Evolutionary conservation across 2,888 invertebrate genomes (phyloP).

Genomic region (Thera obeliscata): DNA sequence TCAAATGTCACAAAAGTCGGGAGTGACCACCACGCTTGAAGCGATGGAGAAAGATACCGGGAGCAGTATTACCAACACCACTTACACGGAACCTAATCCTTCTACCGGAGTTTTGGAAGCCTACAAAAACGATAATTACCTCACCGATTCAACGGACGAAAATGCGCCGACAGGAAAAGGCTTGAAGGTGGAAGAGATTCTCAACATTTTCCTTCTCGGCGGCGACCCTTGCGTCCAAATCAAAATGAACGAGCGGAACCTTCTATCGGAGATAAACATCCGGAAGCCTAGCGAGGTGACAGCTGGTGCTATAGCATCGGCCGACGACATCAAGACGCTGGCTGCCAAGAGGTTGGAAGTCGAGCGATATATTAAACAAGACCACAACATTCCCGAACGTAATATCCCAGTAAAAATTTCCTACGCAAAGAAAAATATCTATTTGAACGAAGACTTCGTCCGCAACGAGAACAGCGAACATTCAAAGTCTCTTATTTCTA

Average conservation of each 20-base stretch:
- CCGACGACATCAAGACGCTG: conserved; percentile 63
- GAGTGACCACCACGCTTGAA: conserved; percentile 17
- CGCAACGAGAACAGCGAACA: conserved; percentile 45
- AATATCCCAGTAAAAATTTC: conserved; percentile 72
- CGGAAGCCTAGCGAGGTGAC: conserved; percentile 46
- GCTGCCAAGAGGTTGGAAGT: conserved; percentile 62
- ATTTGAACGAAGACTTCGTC: conserved; percentile 62
- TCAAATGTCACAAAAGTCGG: conserved; percentile 15
- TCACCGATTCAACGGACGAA: conserved; percentile 61
- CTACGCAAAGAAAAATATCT: conserved; percentile 68
- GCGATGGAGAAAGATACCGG: conserved; percentile 27
- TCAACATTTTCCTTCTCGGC: conserved; percentile 60
- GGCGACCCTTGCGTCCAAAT: conserved; percentile 57
- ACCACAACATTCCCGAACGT: conserved; percentile 51
- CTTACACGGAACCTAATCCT: conserved; percentile 18
- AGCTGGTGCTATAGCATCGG: conserved; percentile 59
- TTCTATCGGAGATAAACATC: conserved; percentile 69
- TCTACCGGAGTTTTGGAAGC: conserved; percentile 51
- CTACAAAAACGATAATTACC: conserved; percentile 64
- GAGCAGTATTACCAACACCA: conserved; percentile 22
- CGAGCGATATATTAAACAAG: conserved; percentile 50
- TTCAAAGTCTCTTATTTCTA: conserved; percentile 63
- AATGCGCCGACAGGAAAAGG: conserved; percentile 40
- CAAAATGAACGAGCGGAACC: conserved; percentile 61
- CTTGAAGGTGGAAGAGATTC: conserved; percentile 53